Evolutionary conservation across 2,797 vertebrate species (phyloP).

Genomic region (Xerus rutilus): DNA sequence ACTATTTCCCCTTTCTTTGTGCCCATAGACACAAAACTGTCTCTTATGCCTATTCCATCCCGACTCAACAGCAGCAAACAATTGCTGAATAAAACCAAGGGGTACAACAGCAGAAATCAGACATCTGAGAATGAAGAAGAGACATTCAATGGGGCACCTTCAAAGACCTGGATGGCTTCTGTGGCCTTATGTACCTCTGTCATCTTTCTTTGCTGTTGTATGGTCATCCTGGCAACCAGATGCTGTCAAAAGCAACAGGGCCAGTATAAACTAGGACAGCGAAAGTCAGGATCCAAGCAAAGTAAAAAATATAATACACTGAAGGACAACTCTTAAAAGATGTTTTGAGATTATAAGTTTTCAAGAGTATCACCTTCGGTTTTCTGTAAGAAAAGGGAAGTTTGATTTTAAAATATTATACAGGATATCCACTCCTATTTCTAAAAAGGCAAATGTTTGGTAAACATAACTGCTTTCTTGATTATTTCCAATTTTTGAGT

Average conservation of each 20-base stretch:
- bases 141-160: conserved; percentile 84
- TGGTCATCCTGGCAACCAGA: conserved; percentile 87
- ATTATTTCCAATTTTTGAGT: not conserved
- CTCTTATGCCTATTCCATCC: conserved; percentile 71
- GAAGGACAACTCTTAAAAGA: conserved; percentile 86
- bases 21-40: conserved; percentile 4
- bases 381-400: conserved; percentile 17
- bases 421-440: not conserved
- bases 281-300: conserved; percentile 40
- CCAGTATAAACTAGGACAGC: conserved; percentile 88
- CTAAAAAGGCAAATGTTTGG: not conserved
- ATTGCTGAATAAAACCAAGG: conserved; percentile 91
- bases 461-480: not conserved
- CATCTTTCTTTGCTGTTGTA: conserved; percentile 92
- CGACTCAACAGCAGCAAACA: conserved; percentile 89
- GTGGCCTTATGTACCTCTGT: conserved; percentile 88
- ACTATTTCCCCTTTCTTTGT: conserved; percentile 52
- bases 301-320: conserved; percentile 86
- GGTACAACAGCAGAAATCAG: conserved; percentile 88
- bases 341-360: not conserved
- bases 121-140: conserved; percentile 73
- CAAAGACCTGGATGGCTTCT: conserved; percentile 89
- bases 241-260: conserved; percentile 89
- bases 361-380: not conserved
- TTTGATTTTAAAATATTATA: not conserved